phyloP scores from a whole-genome alignment of 2,888 invertebrate genomes.

The Yponomeuta evonymella region DNA sequence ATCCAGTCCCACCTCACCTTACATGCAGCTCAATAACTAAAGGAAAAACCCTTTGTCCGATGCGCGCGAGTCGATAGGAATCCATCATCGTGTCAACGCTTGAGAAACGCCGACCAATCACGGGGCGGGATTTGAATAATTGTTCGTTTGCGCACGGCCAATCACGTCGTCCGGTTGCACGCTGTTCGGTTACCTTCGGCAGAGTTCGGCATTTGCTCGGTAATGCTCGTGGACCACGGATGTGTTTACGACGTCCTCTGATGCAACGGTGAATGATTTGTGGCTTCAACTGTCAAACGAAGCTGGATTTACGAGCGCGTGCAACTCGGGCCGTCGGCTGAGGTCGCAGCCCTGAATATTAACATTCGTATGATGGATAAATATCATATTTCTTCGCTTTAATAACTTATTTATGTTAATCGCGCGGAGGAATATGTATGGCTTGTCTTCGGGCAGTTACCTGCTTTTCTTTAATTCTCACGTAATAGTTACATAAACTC shows the following conservation, averaged over 20 bases:
- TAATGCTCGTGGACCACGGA: constrained; percentile 64
- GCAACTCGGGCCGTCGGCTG: constrained; percentile 31
- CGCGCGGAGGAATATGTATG: constrained; percentile 16
- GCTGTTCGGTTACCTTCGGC: constrained; percentile 47
- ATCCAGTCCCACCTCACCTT: constrained; percentile 11
- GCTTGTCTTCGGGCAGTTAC: background rate
- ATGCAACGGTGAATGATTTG: constrained; percentile 68
- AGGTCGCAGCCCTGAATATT: constrained; percentile 34
- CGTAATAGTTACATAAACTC: too few relatives aligned
- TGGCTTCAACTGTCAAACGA: constrained; percentile 49
- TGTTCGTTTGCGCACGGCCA: constrained; percentile 64
- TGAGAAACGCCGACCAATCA: constrained; percentile 66
- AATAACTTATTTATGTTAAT: constrained; percentile 47
- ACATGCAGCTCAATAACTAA: constrained; percentile 8
- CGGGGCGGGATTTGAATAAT: constrained; percentile 67
- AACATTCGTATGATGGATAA: constrained; percentile 47
- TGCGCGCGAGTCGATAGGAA: constrained; percentile 66
- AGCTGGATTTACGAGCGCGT: constrained; percentile 64
- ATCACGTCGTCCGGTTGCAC: constrained; percentile 55
- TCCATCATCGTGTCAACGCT: constrained; percentile 67
- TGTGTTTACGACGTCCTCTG: constrained; percentile 60
- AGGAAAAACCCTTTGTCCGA: constrained; percentile 17
- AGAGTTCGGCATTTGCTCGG: constrained; percentile 50
- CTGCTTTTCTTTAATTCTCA: too few relatives aligned
- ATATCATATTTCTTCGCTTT: constrained; percentile 41